A percentile compares a stretch with the other conserved stretches of the same genome.
These are phyloP conservation scores for Napeogenes sylphis DNA, from an alignment of 2,888 invertebrate genomes.

Conservation along the genomic window DNA sequence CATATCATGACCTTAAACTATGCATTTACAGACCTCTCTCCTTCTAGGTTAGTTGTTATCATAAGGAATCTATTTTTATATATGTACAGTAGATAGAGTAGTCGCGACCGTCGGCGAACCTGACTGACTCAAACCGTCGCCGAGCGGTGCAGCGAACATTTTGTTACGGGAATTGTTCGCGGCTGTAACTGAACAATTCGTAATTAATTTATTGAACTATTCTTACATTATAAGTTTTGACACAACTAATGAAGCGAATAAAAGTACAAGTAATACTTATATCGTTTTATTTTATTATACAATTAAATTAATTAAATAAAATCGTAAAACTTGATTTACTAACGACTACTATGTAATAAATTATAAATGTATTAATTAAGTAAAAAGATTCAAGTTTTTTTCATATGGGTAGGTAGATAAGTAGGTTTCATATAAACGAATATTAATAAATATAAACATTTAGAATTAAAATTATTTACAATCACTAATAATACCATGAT, in stretches of 20 bases:
- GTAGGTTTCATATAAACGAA: too few species aligned
- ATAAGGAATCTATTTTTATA: conserved; percentile 71
- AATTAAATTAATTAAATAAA: too few species aligned
- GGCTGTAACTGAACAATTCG: conserved; percentile 11
- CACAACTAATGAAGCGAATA: conserved; percentile 54
- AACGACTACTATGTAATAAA: too few species aligned
- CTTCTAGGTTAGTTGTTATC: conserved; percentile 54
- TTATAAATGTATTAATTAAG: too few species aligned
- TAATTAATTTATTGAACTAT: conserved; percentile 35
- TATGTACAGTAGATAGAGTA: conserved; percentile 37
- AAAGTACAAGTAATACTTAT: conserved; percentile 20
- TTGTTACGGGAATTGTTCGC: conserved; percentile 29
- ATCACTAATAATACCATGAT: too few species aligned
- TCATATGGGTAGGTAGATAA: too few species aligned
- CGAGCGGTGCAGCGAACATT: conserved; percentile 19
- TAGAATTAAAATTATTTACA: too few species aligned
- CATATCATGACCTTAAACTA: conserved; percentile 71
- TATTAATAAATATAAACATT: too few species aligned
- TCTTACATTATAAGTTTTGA: conserved; percentile 57
- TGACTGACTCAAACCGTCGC: conserved; percentile 26
- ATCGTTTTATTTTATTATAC: not conserved
- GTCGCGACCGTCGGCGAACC: conserved; percentile 25
- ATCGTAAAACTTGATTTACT: too few species aligned
- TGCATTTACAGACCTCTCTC: conserved; percentile 66
- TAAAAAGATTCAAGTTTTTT: too few species aligned